Conservation (phyloP, 2,888 invertebrate species). For the Ptilodon capucinus region DNA sequence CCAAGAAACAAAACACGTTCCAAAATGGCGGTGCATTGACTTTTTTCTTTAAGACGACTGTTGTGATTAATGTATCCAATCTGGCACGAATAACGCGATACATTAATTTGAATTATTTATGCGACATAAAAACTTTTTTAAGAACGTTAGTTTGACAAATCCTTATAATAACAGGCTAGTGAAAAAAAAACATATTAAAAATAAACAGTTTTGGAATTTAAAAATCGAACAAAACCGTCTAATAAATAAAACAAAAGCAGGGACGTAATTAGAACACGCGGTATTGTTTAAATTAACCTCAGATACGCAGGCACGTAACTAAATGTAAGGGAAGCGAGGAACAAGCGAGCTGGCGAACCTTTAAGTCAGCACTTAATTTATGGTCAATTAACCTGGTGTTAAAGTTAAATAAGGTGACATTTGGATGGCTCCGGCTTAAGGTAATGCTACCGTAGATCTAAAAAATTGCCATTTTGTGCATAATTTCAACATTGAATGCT, state of each 20-base stretch:
- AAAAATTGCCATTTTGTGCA: constrained; percentile 27
- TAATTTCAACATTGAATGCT: constrained; percentile 13
- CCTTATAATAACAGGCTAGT: too few species aligned
- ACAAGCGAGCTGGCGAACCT: constrained; percentile 63
- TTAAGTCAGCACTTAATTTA: constrained; percentile 76
- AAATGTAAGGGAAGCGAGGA: constrained; percentile 40
- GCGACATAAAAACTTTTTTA: constrained; percentile 18
- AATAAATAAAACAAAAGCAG: constrained; percentile 27
- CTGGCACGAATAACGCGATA: constrained; percentile 34
- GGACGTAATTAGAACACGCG: constrained; percentile 64
- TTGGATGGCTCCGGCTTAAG: constrained; percentile 52
- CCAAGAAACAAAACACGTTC: constrained; percentile 23
- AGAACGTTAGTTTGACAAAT: too few species aligned
- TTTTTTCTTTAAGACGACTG: constrained; percentile 34
- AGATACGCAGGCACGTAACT: constrained; percentile 32
- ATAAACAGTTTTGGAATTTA: constrained; percentile 15
- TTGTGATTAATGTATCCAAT: constrained; percentile 44
- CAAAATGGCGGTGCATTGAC: constrained; percentile 23
- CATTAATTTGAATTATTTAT: constrained; percentile 41
- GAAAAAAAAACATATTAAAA: too few species aligned
- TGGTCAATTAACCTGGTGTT: constrained; percentile 78
- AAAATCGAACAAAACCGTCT: constrained; percentile 12
- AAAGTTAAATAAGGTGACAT: constrained; percentile 73
- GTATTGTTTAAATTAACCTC: constrained; percentile 68
- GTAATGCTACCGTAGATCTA: constrained; percentile 36